Evolutionary conservation across 2,888 invertebrate genomes (phyloP).

Genomic region (Chymomyza amoena): DNA sequence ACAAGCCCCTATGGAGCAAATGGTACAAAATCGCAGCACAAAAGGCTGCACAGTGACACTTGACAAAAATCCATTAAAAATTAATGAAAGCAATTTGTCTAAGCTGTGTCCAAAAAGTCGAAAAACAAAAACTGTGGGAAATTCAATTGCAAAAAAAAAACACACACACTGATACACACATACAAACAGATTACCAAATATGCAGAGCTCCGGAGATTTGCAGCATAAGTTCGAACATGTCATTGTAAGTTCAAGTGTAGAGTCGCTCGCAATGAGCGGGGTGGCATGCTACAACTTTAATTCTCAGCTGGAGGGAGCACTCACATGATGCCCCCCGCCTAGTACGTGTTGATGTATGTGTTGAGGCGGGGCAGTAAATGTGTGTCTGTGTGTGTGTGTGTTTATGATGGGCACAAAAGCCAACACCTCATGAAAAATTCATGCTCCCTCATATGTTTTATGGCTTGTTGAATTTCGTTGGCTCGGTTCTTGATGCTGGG

Average conservation of each 20-base stretch:
- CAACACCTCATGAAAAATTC: conserved; percentile 77
- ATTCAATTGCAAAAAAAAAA: conserved; percentile 19
- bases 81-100: conserved; percentile 66
- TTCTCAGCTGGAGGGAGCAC: background rate
- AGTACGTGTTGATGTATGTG: conserved; percentile 28
- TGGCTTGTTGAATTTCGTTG: conserved; percentile 75
- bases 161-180: conserved; percentile 40
- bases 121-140: conserved; percentile 2
- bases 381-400: conserved; percentile 25
- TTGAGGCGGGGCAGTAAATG: conserved; percentile 6
- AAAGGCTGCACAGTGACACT: background rate
- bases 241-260: conserved; percentile 71
- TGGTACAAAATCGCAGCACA: background rate
- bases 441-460: conserved; percentile 76
- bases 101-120: conserved; percentile 20
- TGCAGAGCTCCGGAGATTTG: conserved; percentile 24
- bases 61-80: conserved; percentile 32
- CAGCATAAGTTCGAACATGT: conserved; percentile 59
- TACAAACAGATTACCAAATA: conserved; percentile 23
- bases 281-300: background rate
- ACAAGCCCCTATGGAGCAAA: background rate
- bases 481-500: conserved; percentile 3
- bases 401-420: conserved; percentile 70
- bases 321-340: no score
- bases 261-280: conserved; percentile 33